Base-by-base conservation (phyloP, 2,797 vertebrate species). In the Linurgus olivaceus region DNA sequence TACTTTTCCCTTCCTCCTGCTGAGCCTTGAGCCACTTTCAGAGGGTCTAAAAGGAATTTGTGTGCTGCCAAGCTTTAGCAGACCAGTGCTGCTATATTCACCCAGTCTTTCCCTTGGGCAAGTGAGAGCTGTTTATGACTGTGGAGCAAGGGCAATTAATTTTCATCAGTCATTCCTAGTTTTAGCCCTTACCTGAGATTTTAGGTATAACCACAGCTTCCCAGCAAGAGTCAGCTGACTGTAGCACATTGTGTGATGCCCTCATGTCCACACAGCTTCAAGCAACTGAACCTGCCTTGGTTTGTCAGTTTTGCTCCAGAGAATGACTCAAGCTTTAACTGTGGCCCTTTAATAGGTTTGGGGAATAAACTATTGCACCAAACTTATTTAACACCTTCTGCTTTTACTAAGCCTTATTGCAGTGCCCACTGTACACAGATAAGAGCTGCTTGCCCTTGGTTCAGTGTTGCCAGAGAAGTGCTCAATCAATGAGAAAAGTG, bases 401-500 rank as follows among this genome's bases (percentile, higher is more conserved):
- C 5, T 48, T 93, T 82, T 40, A 65, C 29, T 29, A 58, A 74
- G 13, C 26, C 13, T 40, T 59, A 6, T 48, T 65, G 35, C 57
- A 90, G 6, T 48, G 26, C 8, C 44, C 20, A 4, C 17, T 55
- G 47, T 31, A 38, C 33, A 7, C 21, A 79, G 48, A 73, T 61
- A 35, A 65, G 67, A 82, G 52, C 48, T 76, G 55, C 65, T 54
- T 50, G 74, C 16, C 78, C 74, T 74, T 24, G 48, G 37, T 86
- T 52, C 45, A 90, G 17, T 23, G 28, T 78, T 86, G 33, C 24
- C 51, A 13, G 66, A 71, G 58, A 93, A 91, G 84, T 51, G n/a
- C 23, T 86, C 29, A 0, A 81, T 95, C 95, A 93, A 9, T 57
- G 63, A 95, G 65, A 93, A 73, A 93, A 96, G 70, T 86, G 66